Evolutionary conservation across 64 coral and sea anemone genomes (phyloP).

Genomic region (Montipora foliosa): DNA sequence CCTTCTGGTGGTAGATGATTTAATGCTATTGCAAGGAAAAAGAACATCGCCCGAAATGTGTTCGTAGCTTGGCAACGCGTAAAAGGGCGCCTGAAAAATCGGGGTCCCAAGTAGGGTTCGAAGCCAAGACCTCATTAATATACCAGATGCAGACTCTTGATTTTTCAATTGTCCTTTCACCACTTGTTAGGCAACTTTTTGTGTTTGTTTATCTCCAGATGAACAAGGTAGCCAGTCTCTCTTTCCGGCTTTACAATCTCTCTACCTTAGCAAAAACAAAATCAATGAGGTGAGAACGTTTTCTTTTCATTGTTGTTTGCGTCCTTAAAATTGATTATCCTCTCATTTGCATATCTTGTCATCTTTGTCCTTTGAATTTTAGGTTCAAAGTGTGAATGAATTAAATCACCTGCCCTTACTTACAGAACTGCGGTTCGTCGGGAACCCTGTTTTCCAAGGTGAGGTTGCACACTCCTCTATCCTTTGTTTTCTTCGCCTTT

Average conservation of each 20-base stretch:
- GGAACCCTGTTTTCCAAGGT: slow-evolving; percentile 90
- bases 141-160: too few relatives aligned
- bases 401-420: slow-evolving; percentile 76
- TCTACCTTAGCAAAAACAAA: slow-evolving; percentile 76
- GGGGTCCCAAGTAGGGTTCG: too few relatives aligned
- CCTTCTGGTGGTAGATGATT: too few relatives aligned
- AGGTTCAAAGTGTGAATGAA: slow-evolving; percentile 82
- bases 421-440: slow-evolving; percentile 59
- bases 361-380: background rate
- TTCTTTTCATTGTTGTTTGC: background rate
- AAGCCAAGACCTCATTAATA: too few relatives aligned
- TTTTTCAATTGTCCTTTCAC: too few relatives aligned
- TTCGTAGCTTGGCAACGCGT: too few relatives aligned
- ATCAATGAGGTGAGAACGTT: slow-evolving; percentile 77
- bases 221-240: background rate
- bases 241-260: slow-evolving; percentile 68
- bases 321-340: background rate
- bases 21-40: too few relatives aligned
- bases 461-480: background rate
- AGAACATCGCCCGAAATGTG: too few relatives aligned
- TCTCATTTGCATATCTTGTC: background rate
- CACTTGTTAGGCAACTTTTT: background rate
- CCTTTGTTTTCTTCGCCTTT: too few relatives aligned
- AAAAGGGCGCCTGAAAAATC: too few relatives aligned
- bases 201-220: background rate